Evolutionary conservation across 2,888 invertebrate genomes (phyloP), one percentile per base, ranked within the genome.

Genomic region (Papilio gigon): DNA sequence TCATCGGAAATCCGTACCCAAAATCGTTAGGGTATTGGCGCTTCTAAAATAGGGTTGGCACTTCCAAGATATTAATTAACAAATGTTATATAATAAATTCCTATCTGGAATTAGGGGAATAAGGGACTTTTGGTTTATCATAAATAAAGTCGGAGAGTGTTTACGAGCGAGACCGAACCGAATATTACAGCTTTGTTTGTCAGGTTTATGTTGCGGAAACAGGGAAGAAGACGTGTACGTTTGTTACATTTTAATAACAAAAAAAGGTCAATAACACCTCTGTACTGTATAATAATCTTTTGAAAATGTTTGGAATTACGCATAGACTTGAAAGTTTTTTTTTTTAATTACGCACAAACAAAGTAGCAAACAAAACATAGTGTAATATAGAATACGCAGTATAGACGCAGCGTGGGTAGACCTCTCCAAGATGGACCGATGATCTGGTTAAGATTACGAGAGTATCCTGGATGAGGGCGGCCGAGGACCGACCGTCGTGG

Each of bases 151-250:
- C 4, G 3, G n/a, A 14, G 27, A 30, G 8, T 53, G 53, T 53
- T 53, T 53, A 53, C 53, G 53, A 50, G 50, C 42, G 17, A 44
- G 44, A 22, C 20, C 42, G 17, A 17, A 42, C 44, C 30, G 30
- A 53, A 53, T 27, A 53, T 53, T 30, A 30, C 53, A 14, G 30
- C 53, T 50, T 25, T 25, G 50, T 53, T 30, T 30, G 27, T 30
- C 8, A 30, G 17, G 4, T 53, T 53, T 30, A 30, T 53, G n/a
- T 5, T 9, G n/a, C 30, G 53, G 53, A 53, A 47, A 47, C 25
- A 53, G 53, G 53, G n/a, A 53, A 53, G 27, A 30, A 53, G 53
- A 14, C 27, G n/a, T 30, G 14, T 50, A 27, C 6, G n/a, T 50
- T 30, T 53, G 30, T 53, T 53, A 30, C 30, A 30, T 30, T 53